Evolutionary conservation across 2,888 invertebrate species (phyloP).

Genomic region (Melipona bicolor): DNA sequence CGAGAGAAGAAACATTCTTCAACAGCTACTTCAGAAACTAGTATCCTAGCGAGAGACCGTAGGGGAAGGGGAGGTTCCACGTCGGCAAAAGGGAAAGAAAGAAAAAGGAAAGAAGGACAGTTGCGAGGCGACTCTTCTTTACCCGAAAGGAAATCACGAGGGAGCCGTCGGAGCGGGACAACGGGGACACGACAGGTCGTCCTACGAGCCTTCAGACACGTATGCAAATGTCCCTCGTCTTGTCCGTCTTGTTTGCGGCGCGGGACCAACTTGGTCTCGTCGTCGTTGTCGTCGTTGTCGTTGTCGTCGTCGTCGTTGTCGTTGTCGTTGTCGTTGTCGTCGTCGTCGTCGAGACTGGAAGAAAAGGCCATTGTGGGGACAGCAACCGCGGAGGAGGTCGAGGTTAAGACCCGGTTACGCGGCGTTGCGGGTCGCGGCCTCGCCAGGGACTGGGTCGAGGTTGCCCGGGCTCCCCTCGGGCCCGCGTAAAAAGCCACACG

Average conservation of each 20-base stretch:
- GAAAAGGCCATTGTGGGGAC: conserved; percentile 49
- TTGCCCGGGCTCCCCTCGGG: conserved; percentile 51
- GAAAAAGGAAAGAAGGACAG: too few species aligned
- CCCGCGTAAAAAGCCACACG: conserved; percentile 38
- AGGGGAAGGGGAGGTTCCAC: too few species aligned
- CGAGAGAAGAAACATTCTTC: too few species aligned
- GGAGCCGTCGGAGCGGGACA: neutral
- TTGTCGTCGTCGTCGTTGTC: conserved; percentile 14
- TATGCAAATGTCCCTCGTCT: conserved; percentile 57
- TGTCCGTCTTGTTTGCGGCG: conserved; percentile 57
- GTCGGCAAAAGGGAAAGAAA: too few species aligned
- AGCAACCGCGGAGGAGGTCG: conserved; percentile 64
- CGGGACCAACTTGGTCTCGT: conserved; percentile 13
- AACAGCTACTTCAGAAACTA: too few species aligned
- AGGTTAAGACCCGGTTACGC: conserved; percentile 70
- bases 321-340: neutral
- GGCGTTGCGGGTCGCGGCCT: conserved; percentile 75
- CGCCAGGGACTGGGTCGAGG: conserved; percentile 78
- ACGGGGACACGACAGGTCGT: conserved; percentile 59
- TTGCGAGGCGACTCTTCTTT: neutral
- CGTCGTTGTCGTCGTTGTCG: conserved; percentile 27
- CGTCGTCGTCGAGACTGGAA: conserved; percentile 34
- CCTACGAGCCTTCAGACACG: conserved; percentile 52
- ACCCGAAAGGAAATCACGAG: neutral
- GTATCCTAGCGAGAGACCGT: too few species aligned